phyloP scores from a whole-genome alignment of 1,140 invertebrate genomes.

The Nasonia longicornis region DNA sequence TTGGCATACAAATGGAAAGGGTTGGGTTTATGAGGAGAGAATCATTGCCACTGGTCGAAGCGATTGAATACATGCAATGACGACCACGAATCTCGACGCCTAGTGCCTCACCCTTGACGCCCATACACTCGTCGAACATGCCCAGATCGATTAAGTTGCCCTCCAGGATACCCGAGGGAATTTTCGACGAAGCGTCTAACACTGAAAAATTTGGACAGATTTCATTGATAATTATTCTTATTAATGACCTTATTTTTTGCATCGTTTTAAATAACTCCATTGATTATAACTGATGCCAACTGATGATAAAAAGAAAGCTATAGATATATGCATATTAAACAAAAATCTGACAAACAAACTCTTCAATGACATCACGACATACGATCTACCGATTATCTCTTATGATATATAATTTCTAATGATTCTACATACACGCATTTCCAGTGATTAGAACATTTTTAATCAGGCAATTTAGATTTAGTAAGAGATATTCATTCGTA shows the following conservation, averaged over 20 bases:
- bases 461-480: not conserved
- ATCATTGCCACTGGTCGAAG: not conserved
- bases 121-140: constrained; percentile 59
- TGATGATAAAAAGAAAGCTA: not conserved
- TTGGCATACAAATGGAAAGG: constrained; percentile 50
- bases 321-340: not conserved
- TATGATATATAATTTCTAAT: not conserved
- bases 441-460: not conserved
- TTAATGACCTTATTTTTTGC: not conserved
- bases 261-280: not conserved
- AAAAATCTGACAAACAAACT: not conserved
- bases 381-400: not conserved
- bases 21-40: constrained; percentile 22
- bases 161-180: constrained; percentile 57
- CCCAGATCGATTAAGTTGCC: constrained; percentile 59
- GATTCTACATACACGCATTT: not conserved
- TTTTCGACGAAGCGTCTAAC: constrained; percentile 60
- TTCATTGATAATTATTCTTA: not conserved
- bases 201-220: constrained; percentile 50
- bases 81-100: constrained; percentile 42
- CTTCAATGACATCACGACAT: not conserved
- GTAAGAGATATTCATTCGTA: not conserved
- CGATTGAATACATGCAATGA: constrained; percentile 51
- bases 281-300: not conserved
- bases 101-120: constrained; percentile 31